Evolutionary conservation across 2,797 vertebrate species (phyloP).

Genomic region (Notolabrus celidotus): DNA sequence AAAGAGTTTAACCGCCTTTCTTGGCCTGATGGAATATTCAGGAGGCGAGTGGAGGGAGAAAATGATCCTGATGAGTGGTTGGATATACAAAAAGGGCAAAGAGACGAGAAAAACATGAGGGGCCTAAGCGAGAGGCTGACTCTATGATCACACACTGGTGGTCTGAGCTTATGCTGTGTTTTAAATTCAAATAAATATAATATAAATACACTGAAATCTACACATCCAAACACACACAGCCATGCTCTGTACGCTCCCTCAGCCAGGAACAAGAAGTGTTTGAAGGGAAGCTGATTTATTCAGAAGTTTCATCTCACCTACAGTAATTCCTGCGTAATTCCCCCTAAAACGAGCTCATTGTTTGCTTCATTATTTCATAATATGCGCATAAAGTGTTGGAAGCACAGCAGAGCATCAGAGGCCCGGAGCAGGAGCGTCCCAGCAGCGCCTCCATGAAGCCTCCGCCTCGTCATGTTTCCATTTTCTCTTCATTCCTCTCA

Average conservation of each 20-base stretch:
- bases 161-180: not conserved
- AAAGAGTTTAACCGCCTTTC: conserved; percentile 43
- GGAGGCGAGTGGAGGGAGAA: conserved; percentile 4
- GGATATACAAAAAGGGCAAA: not conserved
- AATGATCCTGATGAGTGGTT: not conserved
- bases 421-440: conserved; percentile 43
- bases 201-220: not conserved
- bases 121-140: not conserved
- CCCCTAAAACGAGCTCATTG: not conserved
- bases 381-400: not conserved
- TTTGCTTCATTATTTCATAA: not conserved
- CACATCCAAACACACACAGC: not conserved
- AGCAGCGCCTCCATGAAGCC: conserved; percentile 12
- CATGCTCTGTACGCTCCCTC: not conserved
- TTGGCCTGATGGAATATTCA: conserved; percentile 8
- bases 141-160: not conserved
- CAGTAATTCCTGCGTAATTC: not conserved
- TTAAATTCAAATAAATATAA: not conserved
- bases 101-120: not conserved
- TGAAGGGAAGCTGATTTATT: not conserved
- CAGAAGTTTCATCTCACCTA: conserved; percentile 12
- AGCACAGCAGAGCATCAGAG: conserved; percentile 1
- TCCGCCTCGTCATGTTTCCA: conserved; percentile 10
- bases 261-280: not conserved
- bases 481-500: not conserved